Conservation (phyloP, 2,113 vertebrate species). For the Oreotrochilus melanogaster region DNA sequence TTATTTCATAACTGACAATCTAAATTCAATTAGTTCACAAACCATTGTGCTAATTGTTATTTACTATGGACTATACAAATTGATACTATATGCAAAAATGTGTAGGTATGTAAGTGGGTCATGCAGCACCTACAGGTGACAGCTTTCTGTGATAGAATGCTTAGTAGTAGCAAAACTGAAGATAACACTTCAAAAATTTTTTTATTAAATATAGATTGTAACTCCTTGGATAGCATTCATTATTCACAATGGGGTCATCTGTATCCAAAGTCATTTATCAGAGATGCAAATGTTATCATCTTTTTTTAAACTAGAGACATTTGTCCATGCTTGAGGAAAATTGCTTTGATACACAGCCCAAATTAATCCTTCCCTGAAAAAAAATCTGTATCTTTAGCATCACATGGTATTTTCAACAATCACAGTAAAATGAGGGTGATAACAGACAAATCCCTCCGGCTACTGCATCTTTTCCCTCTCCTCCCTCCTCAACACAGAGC, state of each 20-base stretch:
- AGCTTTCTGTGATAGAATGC: slow-evolving; percentile 32
- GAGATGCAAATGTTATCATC: neutral
- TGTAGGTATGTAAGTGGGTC: neutral
- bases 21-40: neutral
- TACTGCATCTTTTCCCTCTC: slow-evolving; percentile 53
- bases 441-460: slow-evolving; percentile 53
- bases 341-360: slow-evolving; percentile 35
- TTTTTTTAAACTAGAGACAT: neutral
- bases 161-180: neutral
- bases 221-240: slow-evolving; percentile 6
- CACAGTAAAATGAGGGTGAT: slow-evolving; percentile 50
- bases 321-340: slow-evolving; percentile 34
- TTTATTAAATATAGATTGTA: slow-evolving; percentile 1
- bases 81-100: neutral
- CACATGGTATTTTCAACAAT: slow-evolving; percentile 57
- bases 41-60: neutral
- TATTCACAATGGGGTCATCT: slow-evolving; percentile 21
- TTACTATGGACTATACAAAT: neutral
- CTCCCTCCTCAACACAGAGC: slow-evolving; percentile 52
- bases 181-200: neutral
- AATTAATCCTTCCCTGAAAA: slow-evolving; percentile 66
- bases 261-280: slow-evolving; percentile 23
- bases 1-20: neutral
- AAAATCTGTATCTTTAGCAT: slow-evolving; percentile 43
- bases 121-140: neutral